Evolutionary conservation across 2,113 vertebrate species (phyloP).

Genomic region (Pogona vitticeps): DNA sequence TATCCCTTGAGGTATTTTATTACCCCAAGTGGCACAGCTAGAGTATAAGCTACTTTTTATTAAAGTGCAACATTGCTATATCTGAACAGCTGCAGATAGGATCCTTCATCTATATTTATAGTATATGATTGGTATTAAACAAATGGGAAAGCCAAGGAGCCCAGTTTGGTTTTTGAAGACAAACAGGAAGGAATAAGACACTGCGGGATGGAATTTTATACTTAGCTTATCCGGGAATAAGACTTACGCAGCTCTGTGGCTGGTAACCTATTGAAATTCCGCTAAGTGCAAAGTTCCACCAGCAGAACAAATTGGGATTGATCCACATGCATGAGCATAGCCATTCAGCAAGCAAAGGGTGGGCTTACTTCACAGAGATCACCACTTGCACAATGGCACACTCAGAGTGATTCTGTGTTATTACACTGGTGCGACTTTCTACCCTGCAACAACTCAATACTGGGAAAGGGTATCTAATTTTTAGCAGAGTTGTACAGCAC

Average conservation of each 20-base stretch:
- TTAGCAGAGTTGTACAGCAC: background rate
- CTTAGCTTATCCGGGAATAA: background rate
- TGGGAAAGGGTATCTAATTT: too few species aligned
- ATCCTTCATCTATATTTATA: background rate
- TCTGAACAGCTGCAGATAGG: background rate
- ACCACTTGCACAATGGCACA: too few species aligned
- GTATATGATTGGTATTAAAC: background rate
- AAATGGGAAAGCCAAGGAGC: background rate
- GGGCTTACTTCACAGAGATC: too few species aligned
- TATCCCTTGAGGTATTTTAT: background rate
- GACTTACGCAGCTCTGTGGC: background rate
- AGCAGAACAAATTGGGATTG: too few species aligned
- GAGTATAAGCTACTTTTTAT: slow-evolving; percentile 1
- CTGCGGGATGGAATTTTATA: background rate
- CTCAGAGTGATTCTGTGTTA: too few species aligned
- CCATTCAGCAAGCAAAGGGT: too few species aligned
- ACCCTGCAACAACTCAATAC: too few species aligned
- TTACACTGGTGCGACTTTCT: too few species aligned
- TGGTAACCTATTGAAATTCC: too few species aligned
- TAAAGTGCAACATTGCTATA: background rate
- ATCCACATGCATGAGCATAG: too few species aligned
- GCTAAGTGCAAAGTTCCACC: too few species aligned
- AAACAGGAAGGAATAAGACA: background rate
- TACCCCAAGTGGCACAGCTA: background rate
- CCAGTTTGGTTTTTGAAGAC: background rate